Evolutionary conservation across 2,113 vertebrate genomes (phyloP).

Genomic region (Vidua chalybeata): DNA sequence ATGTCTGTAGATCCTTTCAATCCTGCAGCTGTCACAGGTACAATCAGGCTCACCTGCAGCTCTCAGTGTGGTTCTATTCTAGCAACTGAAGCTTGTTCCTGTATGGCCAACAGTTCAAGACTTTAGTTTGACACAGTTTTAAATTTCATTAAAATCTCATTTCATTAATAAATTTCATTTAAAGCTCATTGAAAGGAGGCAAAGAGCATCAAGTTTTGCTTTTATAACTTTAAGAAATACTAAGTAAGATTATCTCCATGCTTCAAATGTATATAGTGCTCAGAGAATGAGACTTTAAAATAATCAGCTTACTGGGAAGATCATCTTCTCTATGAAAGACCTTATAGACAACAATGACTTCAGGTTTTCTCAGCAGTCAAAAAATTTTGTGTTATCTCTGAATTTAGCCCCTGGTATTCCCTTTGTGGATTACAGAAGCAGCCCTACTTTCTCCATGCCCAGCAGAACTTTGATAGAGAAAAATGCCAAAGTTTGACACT

Average conservation of each 20-base stretch:
- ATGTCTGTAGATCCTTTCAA: background rate
- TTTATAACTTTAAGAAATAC: background rate
- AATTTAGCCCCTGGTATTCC: background rate
- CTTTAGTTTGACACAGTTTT: background rate
- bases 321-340: background rate
- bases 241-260: conserved; percentile 19
- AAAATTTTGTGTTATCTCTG: background rate
- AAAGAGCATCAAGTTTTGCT: background rate
- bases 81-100: background rate
- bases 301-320: conserved; percentile 21
- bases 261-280: background rate
- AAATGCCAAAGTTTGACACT: background rate
- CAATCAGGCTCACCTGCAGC: background rate
- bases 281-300: conserved; percentile 18
- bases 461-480: background rate
- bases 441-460: background rate
- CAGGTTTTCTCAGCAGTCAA: background rate
- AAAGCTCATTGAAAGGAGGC: background rate
- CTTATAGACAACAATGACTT: background rate
- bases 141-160: background rate
- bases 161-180: too few relatives aligned
- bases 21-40: background rate
- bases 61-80: background rate
- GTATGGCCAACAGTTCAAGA: background rate
- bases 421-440: background rate